These are phyloP conservation scores for Struthidea cinerea DNA, from an alignment of 2,113 vertebrate genomes.

Conservation along the genomic window DNA sequence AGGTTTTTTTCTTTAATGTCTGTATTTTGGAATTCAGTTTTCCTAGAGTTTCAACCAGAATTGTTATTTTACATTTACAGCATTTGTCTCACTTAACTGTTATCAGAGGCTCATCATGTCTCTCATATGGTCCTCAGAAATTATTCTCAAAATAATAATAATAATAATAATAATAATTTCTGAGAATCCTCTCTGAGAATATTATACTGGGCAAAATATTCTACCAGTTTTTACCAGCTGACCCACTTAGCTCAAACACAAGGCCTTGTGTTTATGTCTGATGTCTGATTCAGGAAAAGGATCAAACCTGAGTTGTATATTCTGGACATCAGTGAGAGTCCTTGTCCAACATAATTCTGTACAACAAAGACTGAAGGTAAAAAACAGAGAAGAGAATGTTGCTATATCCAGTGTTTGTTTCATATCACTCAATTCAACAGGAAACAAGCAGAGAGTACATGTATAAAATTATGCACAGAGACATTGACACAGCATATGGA, in stretches of 20 bases:
- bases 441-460: not conserved
- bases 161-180: too few relatives aligned
- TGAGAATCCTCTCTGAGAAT: too few relatives aligned
- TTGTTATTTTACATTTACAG: not conserved
- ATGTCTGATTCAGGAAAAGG: not conserved
- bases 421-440: not conserved
- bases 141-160: not conserved
- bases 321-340: not conserved
- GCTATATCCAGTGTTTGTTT: not conserved
- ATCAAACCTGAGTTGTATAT: not conserved
- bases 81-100: not conserved
- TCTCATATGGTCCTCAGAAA: not conserved
- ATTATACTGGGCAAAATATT: not conserved
- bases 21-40: not conserved
- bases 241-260: not conserved
- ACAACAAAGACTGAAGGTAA: not conserved
- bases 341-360: not conserved
- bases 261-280: not conserved
- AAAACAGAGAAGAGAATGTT: not conserved
- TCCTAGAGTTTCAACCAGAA: not conserved
- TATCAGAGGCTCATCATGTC: not conserved
- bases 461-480: not conserved
- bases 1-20: too few relatives aligned
- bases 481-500: not conserved
- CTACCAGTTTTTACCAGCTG: not conserved